phyloP scores from a whole-genome alignment of 2,888 invertebrate genomes.

The Torymus aiolomorphi region DNA sequence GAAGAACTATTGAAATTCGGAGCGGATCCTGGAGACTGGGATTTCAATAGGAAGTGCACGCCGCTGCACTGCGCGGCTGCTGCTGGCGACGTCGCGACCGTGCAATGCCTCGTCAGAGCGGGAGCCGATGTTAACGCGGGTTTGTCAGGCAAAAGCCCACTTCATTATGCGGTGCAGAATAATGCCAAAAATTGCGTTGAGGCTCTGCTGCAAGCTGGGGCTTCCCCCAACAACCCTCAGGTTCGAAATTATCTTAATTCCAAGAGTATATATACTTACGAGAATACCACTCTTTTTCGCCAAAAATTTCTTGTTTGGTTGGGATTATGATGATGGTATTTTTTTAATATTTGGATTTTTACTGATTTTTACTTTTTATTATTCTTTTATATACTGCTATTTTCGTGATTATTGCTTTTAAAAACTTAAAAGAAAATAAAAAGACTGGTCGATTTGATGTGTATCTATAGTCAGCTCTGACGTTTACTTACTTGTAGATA shows the following conservation, averaged over 20 bases:
- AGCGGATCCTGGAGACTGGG: slow-evolving; percentile 85
- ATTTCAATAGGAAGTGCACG: slow-evolving; percentile 82
- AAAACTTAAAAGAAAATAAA: too few relatives aligned
- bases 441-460: too few relatives aligned
- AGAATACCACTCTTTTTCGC: too few relatives aligned
- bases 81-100: slow-evolving; percentile 79
- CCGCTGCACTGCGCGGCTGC: slow-evolving; percentile 88
- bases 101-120: slow-evolving; percentile 81
- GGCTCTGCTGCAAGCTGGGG: slow-evolving; percentile 85
- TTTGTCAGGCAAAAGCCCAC: slow-evolving; percentile 81
- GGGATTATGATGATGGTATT: too few relatives aligned
- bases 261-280: too few relatives aligned
- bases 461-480: too few relatives aligned
- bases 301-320: too few relatives aligned
- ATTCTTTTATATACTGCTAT: too few relatives aligned
- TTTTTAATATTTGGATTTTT: too few relatives aligned
- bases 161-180: slow-evolving; percentile 90
- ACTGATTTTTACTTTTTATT: too few relatives aligned
- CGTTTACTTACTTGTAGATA: too few relatives aligned
- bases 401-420: too few relatives aligned
- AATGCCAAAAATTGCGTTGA: slow-evolving; percentile 85
- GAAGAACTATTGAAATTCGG: slow-evolving; percentile 83
- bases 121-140: slow-evolving; percentile 90
- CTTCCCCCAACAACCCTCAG: slow-evolving; percentile 89
- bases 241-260: slow-evolving; percentile 70